A percentile compares a stretch with the other conserved stretches of the same genome.
These are phyloP conservation scores for Echeneis naucrates DNA, from an alignment of 2,797 vertebrate species.

Conservation along the genomic window DNA sequence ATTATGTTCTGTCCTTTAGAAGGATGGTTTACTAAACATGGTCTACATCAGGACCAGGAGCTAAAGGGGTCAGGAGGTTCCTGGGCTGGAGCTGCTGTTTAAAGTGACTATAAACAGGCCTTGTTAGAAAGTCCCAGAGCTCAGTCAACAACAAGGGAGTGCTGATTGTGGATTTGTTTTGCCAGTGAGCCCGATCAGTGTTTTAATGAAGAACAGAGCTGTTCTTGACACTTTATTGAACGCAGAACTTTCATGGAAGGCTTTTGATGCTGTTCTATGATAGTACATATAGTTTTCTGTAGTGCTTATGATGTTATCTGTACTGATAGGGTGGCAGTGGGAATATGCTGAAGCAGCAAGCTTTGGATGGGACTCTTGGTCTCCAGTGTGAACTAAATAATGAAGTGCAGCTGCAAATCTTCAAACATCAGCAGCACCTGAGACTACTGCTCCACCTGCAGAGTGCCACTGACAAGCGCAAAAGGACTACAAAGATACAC, in stretches of 20 bases:
- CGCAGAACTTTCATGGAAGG: neutral
- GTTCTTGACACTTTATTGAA: neutral
- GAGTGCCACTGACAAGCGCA: neutral
- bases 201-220: neutral
- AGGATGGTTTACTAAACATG: slow-evolving; percentile 16
- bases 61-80: neutral
- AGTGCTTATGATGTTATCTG: neutral
- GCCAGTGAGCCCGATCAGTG: neutral
- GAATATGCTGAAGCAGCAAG: neutral
- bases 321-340: neutral
- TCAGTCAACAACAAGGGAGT: too few relatives aligned
- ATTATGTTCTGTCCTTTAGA: slow-evolving; percentile 20
- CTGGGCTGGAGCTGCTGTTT: neutral
- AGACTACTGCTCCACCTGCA: slow-evolving; percentile 1
- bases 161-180: too few relatives aligned
- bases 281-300: neutral
- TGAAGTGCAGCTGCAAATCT: slow-evolving; percentile 21
- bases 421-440: neutral
- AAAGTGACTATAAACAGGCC: slow-evolving; percentile 3
- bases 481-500: neutral
- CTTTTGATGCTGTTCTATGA: neutral
- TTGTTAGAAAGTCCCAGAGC: neutral
- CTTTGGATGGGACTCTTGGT: slow-evolving; percentile 3
- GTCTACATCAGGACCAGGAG: neutral
- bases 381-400: slow-evolving; percentile 6